phyloP scores from a whole-genome alignment of 2,888 invertebrate species.

The Sinhomidia bicolor region DNA sequence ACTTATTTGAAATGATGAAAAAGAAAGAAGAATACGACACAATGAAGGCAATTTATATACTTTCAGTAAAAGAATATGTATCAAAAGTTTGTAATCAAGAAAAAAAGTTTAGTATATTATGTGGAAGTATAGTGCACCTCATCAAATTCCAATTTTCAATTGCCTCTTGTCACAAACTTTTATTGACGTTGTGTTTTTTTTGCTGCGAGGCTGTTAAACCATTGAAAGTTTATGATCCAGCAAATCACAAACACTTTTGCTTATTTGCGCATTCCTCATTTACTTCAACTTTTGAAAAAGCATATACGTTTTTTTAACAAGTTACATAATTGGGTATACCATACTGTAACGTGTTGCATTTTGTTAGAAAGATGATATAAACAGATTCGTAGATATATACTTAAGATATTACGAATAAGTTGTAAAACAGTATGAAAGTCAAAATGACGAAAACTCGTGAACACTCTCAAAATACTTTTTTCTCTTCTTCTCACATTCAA shows the following conservation, averaged over 20 bases:
- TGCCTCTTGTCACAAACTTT: not conserved
- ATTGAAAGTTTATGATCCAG: constrained; percentile 42
- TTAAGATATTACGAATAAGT: too few relatives aligned
- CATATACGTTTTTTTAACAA: too few relatives aligned
- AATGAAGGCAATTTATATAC: not conserved
- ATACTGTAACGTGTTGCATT: too few relatives aligned
- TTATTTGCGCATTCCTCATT: too few relatives aligned
- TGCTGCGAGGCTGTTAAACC: not conserved
- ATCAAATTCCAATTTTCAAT: not conserved
- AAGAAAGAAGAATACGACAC: not conserved
- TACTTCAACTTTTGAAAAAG: too few relatives aligned
- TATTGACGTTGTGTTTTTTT: not conserved
- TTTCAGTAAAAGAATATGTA: not conserved
- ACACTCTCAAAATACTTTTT: too few relatives aligned
- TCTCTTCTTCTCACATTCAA: too few relatives aligned
- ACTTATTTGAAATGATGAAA: not conserved
- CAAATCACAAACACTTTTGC: not conserved
- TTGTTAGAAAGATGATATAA: too few relatives aligned
- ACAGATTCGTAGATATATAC: too few relatives aligned
- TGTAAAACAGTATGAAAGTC: too few relatives aligned
- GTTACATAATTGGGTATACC: too few relatives aligned
- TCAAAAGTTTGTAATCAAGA: not conserved
- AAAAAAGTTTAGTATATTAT: not conserved
- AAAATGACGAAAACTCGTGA: too few relatives aligned
- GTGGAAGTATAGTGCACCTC: not conserved